Evolutionary conservation across 2,888 invertebrate species (phyloP).

Genomic region (Subacronicta megacephala): DNA sequence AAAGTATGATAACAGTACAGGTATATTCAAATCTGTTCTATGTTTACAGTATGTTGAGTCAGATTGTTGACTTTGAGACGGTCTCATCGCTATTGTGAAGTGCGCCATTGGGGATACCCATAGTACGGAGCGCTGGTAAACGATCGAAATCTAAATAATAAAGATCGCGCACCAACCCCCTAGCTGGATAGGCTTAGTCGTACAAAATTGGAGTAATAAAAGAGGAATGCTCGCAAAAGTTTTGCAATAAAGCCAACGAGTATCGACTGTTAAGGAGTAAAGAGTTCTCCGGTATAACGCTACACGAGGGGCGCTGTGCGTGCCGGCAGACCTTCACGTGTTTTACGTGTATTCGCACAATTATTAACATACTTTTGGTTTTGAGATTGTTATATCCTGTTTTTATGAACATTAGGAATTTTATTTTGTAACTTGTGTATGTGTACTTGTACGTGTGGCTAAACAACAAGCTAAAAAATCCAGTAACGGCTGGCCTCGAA

Average conservation of each 20-base stretch:
- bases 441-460: too few relatives aligned
- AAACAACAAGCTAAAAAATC: too few relatives aligned
- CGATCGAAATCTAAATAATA: conserved; percentile 88
- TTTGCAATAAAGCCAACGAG: conserved; percentile 88
- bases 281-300: conserved; percentile 74
- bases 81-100: conserved; percentile 50
- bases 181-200: conserved; percentile 84
- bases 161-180: conserved; percentile 76
- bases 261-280: conserved; percentile 89
- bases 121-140: conserved; percentile 52
- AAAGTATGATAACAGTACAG: conserved; percentile 38
- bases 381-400: conserved; percentile 22
- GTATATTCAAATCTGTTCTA: conserved; percentile 45
- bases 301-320: conserved; percentile 52
- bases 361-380: conserved; percentile 45
- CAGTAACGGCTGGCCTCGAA: too few relatives aligned
- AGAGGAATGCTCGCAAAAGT: conserved; percentile 89
- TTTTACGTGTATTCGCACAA: conserved; percentile 38
- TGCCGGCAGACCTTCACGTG: conserved; percentile 53
- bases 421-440: conserved; percentile 6
- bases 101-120: conserved; percentile 57
- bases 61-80: conserved; percentile 52
- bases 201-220: conserved; percentile 89
- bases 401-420: conserved; percentile 23
- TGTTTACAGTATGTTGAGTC: conserved; percentile 47